Evolutionary conservation across 1,140 invertebrate species (phyloP), one percentile per base, ranked within the genome.

Genomic region (Zophobas morio): DNA sequence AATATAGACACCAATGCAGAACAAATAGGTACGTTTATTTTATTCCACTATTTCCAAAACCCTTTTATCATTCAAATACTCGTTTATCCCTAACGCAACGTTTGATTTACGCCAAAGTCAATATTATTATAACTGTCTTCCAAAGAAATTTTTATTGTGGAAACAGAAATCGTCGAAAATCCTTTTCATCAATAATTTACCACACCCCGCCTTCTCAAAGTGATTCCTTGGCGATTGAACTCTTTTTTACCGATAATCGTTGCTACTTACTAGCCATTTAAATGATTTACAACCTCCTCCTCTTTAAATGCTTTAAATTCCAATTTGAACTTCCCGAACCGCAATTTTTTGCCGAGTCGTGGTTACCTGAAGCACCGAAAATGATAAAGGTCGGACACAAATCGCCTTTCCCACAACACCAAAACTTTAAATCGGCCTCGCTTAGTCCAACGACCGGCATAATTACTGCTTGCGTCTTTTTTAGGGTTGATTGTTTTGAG

Each of bases 381-480:
- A 46, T 8, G 42, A 8, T 3, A 46, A 8, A 46, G 42, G 42
- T 46, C 49, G 49, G 20, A 51, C 3, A 4, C 20, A 51, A 6
- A 6, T 51, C 49, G 49, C 20, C 4, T 51, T 51, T 20, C 49
- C 3, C 3, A 51, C 3, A 51, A 20, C 49, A 4, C 49, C 42
- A 46, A 8, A 51, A 51, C 49, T 4, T 20, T 20, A 4, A 51
- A 51, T 20, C 6, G 4, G 3, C 39, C 39, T 40, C 37, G 60
- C 42, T 42, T 32, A 20, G 6, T 51, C 6, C 20, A 66, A 66
- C 39, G n/a, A 36, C 39, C n/a, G 8, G 20, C 60, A 66, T 66
- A 66, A 66, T 66, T 66, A 20, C 60, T 39, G 60, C 6, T 40
- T 66, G 6, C 39, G 20, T 20, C 20, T 66, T 66, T 66, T 42